Evolutionary conservation across 2,797 vertebrate genomes (phyloP).

Genomic region (Hypotaenidia okinawae): DNA sequence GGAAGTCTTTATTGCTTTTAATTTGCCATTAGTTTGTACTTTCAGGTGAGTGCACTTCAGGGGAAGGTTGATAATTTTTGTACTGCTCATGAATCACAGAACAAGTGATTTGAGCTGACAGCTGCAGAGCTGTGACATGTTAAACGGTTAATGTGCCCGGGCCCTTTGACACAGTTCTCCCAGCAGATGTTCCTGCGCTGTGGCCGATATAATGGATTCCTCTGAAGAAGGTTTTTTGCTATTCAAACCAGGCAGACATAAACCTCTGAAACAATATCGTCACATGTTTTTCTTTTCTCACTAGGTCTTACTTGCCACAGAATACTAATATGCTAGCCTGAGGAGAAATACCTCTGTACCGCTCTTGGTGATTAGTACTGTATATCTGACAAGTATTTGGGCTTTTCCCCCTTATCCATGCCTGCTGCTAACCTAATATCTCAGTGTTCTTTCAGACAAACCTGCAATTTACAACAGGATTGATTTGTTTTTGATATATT

Average conservation of each 20-base stretch:
- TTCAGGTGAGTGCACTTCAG: not conserved
- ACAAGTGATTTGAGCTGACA: not conserved
- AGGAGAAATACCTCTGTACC: not conserved
- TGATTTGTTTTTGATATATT: not conserved
- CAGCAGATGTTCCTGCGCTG: not conserved
- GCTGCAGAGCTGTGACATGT: not conserved
- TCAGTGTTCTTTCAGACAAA: not conserved
- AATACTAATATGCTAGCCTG: not conserved
- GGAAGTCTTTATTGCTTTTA: conserved; percentile 2
- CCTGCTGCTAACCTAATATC: not conserved
- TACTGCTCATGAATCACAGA: not conserved
- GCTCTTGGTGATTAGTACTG: not conserved
- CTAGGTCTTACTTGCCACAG: not conserved
- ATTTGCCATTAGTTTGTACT: not conserved
- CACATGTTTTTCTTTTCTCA: conserved; percentile 30
- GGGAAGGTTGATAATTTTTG: not conserved
- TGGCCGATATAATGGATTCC: conserved; percentile 19
- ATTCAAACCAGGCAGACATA: conserved; percentile 45
- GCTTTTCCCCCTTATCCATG: not conserved
- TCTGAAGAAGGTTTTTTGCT: conserved; percentile 55
- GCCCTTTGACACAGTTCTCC: conserved; percentile 39
- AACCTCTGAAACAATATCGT: conserved; percentile 34
- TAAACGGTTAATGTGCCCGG: conserved; percentile 35
- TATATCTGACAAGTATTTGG: not conserved
- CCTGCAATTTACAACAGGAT: not conserved